Percentiles rank a stretch among this genome's conserved stretches.
phyloP scores from a whole-genome alignment of 2,797 vertebrate species.

The Austrolebias charrua region DNA sequence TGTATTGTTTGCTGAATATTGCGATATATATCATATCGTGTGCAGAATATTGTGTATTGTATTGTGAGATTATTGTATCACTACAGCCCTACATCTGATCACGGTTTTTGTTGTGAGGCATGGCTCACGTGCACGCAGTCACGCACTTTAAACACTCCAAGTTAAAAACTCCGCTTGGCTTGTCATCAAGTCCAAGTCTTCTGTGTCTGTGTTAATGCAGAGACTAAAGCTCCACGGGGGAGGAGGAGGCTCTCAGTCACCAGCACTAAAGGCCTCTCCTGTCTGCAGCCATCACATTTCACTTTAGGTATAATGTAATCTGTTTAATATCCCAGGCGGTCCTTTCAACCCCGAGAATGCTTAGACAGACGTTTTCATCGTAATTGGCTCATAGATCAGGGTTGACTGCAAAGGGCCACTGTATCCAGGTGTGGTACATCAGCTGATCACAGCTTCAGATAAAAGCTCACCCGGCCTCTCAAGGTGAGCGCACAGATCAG shows the following conservation, averaged over 20 bases:
- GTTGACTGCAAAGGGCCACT: slow-evolving; percentile 21
- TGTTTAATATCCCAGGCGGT: slow-evolving; percentile 68
- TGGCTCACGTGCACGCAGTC: slow-evolving; percentile 8
- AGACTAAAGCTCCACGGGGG: slow-evolving; percentile 5
- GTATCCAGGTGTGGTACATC: slow-evolving; percentile 57
- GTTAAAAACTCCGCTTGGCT: slow-evolving; percentile 36
- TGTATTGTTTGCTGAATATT: no score
- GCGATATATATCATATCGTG: no score
- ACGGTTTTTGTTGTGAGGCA: not conserved
- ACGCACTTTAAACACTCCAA: slow-evolving; percentile 26
- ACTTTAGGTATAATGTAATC: slow-evolving; percentile 70
- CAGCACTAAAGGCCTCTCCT: slow-evolving; percentile 37
- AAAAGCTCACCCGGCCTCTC: slow-evolving; percentile 36
- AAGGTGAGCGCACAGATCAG: slow-evolving; percentile 46
- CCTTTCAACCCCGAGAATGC: slow-evolving; percentile 70
- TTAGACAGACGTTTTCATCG: slow-evolving; percentile 67
- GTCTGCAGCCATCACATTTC: slow-evolving; percentile 65
- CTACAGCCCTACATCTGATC: no score
- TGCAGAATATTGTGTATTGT: no score
- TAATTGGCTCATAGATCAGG: slow-evolving; percentile 72
- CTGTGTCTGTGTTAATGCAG: slow-evolving; percentile 12
- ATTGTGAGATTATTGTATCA: no score
- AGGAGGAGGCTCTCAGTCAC: slow-evolving; percentile 26
- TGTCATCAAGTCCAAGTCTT: slow-evolving; percentile 17
- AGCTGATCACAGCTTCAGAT: slow-evolving; percentile 62